A percentile compares a stretch with the other conserved stretches of the same genome.
These are phyloP conservation scores for Vanacampus margaritifer DNA, from an alignment of 2,113 vertebrate genomes.

Conservation along the genomic window DNA sequence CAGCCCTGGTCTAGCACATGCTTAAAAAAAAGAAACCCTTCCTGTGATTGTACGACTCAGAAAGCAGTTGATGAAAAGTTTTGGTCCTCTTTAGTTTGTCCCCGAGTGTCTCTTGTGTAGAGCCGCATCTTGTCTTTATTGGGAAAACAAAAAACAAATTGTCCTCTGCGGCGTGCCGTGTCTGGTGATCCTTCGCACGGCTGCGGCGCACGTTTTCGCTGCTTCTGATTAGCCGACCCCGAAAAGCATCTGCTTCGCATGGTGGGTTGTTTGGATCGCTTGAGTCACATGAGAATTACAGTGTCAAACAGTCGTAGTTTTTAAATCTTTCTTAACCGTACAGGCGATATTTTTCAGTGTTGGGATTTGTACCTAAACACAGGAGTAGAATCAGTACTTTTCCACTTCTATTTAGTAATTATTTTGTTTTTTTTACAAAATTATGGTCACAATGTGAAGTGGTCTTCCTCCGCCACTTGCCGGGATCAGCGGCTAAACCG, in stretches of 20 bases:
- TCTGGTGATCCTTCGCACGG: background rate
- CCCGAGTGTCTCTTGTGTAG: background rate
- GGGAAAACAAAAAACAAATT: constrained; percentile 1
- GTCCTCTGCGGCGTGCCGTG: background rate
- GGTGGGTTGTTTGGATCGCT: background rate
- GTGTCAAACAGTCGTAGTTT: background rate
- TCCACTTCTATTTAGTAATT: background rate
- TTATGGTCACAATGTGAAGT: background rate
- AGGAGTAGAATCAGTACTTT: too few relatives aligned
- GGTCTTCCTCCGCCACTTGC: constrained; percentile 51
- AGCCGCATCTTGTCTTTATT: background rate
- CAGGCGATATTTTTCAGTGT: background rate
- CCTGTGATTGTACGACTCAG: background rate
- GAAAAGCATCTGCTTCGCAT: background rate
- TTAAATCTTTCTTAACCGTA: background rate
- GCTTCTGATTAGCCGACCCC: background rate
- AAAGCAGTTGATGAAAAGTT: background rate
- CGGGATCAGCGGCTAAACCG: constrained; percentile 69
- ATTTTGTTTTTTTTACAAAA: background rate
- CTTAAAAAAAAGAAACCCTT: background rate
- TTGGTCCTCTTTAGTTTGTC: background rate
- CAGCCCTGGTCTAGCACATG: background rate
- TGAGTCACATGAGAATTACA: background rate
- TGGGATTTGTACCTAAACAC: too few relatives aligned
- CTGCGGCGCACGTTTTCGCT: background rate